Evolutionary conservation across 2,888 invertebrate genomes (phyloP), one percentile per base, ranked within the genome.

Genomic region (Antheraea yamamai): DNA sequence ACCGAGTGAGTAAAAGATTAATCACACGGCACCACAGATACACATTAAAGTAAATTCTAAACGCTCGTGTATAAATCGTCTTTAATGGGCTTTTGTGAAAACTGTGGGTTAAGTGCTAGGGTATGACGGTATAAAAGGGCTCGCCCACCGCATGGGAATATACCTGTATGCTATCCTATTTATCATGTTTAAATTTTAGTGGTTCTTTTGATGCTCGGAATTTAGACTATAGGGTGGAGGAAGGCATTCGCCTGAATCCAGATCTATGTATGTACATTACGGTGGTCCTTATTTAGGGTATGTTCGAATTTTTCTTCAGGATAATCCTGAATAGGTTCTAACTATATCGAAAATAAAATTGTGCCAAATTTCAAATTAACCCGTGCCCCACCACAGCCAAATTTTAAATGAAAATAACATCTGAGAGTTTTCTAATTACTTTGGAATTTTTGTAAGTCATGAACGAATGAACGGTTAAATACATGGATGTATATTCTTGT

Each of bases 21-120:
- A 93, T 93, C 89, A 88, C 88, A 81, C 81, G 81, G 87, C 86
- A 87, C 86, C 83, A 86, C 81, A 87, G 88, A 88, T 88, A 87
- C 88, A 87, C 91, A 91, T 90, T 92, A 91, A 90, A 91, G 91
- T 91, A 91, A 91, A 91, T 91, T 91, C 89, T 89, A 89, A 90
- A 90, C 92, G 89, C 87, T 91, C 88, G 88, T 88, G 88, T 89
- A 92, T 91, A 92, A 91, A 92, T 92, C 88, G 89, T 87, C 85
- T 88, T 86, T 90, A 92, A 93, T 90, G 91, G 90, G 85, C 86
- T 84, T 84, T 26, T 70, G 75, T 70, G 75, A 70, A 71, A 75
- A 75, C 70, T 73, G 58, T 35, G 51, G 75, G 55, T 70, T 73
- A 58, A 64, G 74, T 71, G 66, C n/a, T 71, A 30, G 23, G 35